Percentiles rank a stretch among this genome's conserved stretches.
These are phyloP conservation scores for Phortica magna DNA, from an alignment of 2,888 invertebrate species.

Conservation along the genomic window DNA sequence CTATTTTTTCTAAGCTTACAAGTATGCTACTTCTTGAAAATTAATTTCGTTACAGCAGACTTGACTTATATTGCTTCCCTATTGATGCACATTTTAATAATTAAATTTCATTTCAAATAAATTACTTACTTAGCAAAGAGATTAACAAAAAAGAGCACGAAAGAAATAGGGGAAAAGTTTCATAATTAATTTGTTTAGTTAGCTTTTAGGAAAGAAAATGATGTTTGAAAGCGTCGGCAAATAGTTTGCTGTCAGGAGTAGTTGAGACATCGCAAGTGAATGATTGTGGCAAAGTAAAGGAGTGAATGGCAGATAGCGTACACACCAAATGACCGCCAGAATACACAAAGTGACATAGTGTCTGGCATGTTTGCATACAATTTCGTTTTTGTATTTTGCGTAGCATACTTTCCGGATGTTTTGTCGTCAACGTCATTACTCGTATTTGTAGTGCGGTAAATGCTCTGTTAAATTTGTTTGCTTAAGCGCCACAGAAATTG, in stretches of 20 bases:
- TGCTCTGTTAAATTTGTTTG: background rate
- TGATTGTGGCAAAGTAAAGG: background rate
- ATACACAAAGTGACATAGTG: background rate
- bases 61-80: background rate
- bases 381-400: constrained; percentile 59
- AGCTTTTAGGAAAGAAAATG: constrained; percentile 9
- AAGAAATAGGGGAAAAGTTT: constrained; percentile 56
- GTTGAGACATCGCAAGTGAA: background rate
- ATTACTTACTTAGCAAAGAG: constrained; percentile 64
- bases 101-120: constrained; percentile 66
- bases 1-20: background rate
- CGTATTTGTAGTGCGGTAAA: background rate
- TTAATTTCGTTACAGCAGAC: background rate
- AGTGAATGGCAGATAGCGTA: background rate
- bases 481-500: constrained; percentile 12
- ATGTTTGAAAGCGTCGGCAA: background rate
- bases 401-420: constrained; percentile 29
- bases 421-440: constrained; percentile 29
- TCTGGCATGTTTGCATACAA: constrained; percentile 62
- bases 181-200: constrained; percentile 63
- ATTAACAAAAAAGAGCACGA: constrained; percentile 44
- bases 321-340: background rate
- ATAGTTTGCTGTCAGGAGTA: background rate
- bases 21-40: background rate
- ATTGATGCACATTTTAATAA: constrained; percentile 50